phyloP scores from a whole-genome alignment of 2,888 invertebrate genomes.

The Oxystoma pomonae region DNA sequence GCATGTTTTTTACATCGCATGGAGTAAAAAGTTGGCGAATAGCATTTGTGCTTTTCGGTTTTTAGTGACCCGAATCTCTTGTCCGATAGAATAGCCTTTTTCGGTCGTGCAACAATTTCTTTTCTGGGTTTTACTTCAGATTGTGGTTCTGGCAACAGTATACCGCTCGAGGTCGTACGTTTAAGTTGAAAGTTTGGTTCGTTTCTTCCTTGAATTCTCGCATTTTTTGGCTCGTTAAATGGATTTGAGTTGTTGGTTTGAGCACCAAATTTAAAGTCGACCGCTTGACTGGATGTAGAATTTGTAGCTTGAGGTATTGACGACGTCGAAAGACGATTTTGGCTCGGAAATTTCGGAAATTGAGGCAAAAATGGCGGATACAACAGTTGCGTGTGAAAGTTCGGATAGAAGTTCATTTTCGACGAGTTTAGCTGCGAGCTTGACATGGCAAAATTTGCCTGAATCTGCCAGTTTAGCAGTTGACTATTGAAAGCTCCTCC shows the following conservation, averaged over 20 bases:
- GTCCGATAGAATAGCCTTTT: slow-evolving; percentile 26
- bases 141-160: slow-evolving; percentile 15
- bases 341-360: slow-evolving; percentile 24
- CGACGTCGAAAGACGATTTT: slow-evolving; percentile 7
- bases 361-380: slow-evolving; percentile 21
- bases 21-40: slow-evolving; percentile 48
- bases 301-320: slow-evolving; percentile 16
- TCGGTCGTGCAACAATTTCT: slow-evolving; percentile 17
- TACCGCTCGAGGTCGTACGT: slow-evolving; percentile 39
- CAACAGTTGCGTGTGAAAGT: slow-evolving; percentile 26
- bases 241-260: neutral
- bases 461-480: neutral
- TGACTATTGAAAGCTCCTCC: slow-evolving; percentile 15
- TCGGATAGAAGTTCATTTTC: slow-evolving; percentile 28
- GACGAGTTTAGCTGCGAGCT: slow-evolving; percentile 22
- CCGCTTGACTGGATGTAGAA: neutral
- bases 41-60: slow-evolving; percentile 44
- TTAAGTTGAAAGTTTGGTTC: slow-evolving; percentile 38
- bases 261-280: neutral
- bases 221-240: slow-evolving; percentile 1
- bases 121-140: slow-evolving; percentile 8
- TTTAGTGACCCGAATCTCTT: slow-evolving; percentile 44
- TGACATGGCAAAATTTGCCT: slow-evolving; percentile 17
- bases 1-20: slow-evolving; percentile 47
- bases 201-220: slow-evolving; percentile 36